Evolutionary conservation across 2,888 invertebrate genomes (phyloP), one percentile per base, ranked within the genome.

Genomic region (Diloba caeruleocephala): DNA sequence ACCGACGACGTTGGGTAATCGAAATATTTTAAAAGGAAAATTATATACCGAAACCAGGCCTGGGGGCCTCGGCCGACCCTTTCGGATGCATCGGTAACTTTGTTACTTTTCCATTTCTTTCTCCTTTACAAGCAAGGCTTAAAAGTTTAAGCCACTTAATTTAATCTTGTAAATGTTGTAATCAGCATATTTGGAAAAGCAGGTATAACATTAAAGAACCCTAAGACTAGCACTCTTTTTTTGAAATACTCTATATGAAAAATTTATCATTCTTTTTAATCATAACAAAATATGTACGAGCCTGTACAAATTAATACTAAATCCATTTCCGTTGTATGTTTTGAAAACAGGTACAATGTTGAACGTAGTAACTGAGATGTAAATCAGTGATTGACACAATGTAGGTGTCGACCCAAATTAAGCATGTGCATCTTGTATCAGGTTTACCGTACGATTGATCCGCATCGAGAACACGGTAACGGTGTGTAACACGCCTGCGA

Each of bases 391-490:
- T 53, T 53, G 56, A 45, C 55, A 52, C 67, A 26, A 60, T 46
- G 77, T 76, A 76, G 74, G 68, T 72, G 71, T 59, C 66, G 76
- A 71, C 72, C 74, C 66, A 74, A 74, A 77, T 74, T 66, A 59
- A 74, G 71, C 76, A 76, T 76, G 76, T 85, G 79, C 81, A 86
- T 84, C 83, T 83, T 68, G 67, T 74, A 64, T 76, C 78, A 73
- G 57, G 73, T 79, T 78, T 90, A 90, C 90, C 89, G 91, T 89
- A 76, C 60, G 76, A 76, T 84, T 73, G 82, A 80, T 85, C 85
- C 81, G 86, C 88, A 87, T 88, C 76, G 72, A 76, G 83, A 83
- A 67, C 77, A 70, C 72, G 59, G 67, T 89, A 89, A 89, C 88
- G 88, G 89, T 83, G 61, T 45, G 67, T 65, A 78, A 78, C 81